These are phyloP conservation scores for Megalopta genalis DNA, from an alignment of 1,140 invertebrate species.

Conservation along the genomic window DNA sequence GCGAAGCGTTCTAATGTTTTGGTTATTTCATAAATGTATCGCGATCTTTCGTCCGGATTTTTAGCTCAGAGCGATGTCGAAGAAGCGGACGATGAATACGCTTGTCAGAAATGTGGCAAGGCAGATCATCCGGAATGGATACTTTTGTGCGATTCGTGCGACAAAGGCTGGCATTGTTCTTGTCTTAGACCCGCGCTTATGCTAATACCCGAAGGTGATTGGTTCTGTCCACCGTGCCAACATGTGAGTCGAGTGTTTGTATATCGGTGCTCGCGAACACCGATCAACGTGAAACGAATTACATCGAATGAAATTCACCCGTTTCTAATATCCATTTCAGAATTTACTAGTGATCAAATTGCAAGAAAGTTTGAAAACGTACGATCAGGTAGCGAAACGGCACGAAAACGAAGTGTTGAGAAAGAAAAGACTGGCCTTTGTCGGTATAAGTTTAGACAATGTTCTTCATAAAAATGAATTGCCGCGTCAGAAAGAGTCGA, in stretches of 20 bases:
- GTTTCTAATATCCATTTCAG: conserved; percentile 77
- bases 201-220: conserved; percentile 96
- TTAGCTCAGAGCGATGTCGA: conserved; percentile 82
- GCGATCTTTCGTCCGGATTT: conserved; percentile 25
- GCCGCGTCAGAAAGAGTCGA: conserved; percentile 64
- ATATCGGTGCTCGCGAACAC: neutral
- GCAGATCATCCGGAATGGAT: conserved; percentile 97
- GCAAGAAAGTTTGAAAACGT: conserved; percentile 82
- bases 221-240: conserved; percentile 98
- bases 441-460: conserved; percentile 89
- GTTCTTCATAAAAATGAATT: conserved; percentile 81
- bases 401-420: conserved; percentile 87
- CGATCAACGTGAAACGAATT: neutral
- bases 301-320: neutral
- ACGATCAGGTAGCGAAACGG: conserved; percentile 82
- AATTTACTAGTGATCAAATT: conserved; percentile 86
- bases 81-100: conserved; percentile 83
- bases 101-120: conserved; percentile 93
- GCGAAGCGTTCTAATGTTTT: neutral
- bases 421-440: conserved; percentile 87
- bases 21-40: too few species aligned
- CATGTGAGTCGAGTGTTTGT: conserved; percentile 82
- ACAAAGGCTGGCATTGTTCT: conserved; percentile 96
- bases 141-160: conserved; percentile 95
- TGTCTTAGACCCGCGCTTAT: conserved; percentile 94